Conservation (phyloP, 2,797 vertebrate species). For the Sebastes iracundus region DNA sequence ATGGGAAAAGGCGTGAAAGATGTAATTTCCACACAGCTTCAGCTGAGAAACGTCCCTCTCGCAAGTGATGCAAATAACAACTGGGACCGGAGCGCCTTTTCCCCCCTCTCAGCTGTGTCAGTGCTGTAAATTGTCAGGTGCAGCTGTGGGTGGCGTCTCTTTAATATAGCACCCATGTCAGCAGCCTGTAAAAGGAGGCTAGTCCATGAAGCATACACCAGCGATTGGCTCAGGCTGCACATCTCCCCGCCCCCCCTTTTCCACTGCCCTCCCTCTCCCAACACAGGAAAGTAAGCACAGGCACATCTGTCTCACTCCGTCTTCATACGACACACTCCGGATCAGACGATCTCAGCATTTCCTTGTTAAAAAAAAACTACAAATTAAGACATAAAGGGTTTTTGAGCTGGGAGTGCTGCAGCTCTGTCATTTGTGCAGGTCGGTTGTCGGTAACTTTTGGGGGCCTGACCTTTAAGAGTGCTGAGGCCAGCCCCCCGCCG, state of each 20-base stretch:
- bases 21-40: slow-evolving; percentile 50
- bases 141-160: slow-evolving; percentile 80
- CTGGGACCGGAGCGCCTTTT: background rate
- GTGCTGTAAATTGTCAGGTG: slow-evolving; percentile 88
- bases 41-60: slow-evolving; percentile 29
- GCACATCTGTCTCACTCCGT: slow-evolving; percentile 64
- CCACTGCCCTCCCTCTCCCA: slow-evolving; percentile 18
- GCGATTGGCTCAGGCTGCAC: slow-evolving; percentile 57
- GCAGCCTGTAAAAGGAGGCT: slow-evolving; percentile 93
- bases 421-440: slow-evolving; percentile 24
- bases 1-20: slow-evolving; percentile 30
- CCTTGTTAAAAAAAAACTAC: background rate
- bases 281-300: slow-evolving; percentile 57
- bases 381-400: background rate
- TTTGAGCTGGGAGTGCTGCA: background rate
- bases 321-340: slow-evolving; percentile 26
- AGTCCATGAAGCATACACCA: slow-evolving; percentile 42
- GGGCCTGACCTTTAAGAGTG: slow-evolving; percentile 70
- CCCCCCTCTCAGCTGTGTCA: slow-evolving; percentile 43
- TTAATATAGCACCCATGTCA: slow-evolving; percentile 83
- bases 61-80: slow-evolving; percentile 55
- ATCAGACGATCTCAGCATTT: background rate
- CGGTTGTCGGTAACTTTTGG: slow-evolving; percentile 31
- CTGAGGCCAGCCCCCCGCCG: slow-evolving; percentile 46
- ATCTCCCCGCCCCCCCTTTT: slow-evolving; percentile 4